Evolutionary conservation across 2,797 vertebrate genomes (phyloP).

Genomic region (Alcedo atthis): DNA sequence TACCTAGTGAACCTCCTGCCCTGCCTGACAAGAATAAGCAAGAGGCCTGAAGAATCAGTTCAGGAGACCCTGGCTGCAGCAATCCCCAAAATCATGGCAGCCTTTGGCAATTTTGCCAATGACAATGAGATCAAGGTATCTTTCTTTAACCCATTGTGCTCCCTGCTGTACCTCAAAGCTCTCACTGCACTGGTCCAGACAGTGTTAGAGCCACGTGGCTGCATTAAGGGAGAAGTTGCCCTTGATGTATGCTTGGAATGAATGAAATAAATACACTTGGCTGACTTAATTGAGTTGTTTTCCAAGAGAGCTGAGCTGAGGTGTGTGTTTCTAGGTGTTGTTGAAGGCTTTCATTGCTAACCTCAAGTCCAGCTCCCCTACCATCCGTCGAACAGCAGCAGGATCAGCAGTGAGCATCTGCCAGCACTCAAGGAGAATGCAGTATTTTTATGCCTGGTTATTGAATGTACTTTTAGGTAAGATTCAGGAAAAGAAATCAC

Average conservation of each 20-base stretch:
- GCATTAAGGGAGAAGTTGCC: background rate
- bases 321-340: constrained; percentile 80
- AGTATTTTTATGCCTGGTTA: constrained; percentile 98
- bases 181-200: too few species aligned
- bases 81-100: constrained; percentile 93
- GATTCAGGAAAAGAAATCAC: background rate
- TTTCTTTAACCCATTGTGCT: background rate
- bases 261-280: background rate
- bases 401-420: constrained; percentile 91
- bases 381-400: constrained; percentile 92
- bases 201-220: background rate
- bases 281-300: background rate
- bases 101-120: constrained; percentile 94
- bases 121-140: constrained; percentile 97
- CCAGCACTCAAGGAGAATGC: constrained; percentile 91
- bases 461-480: constrained; percentile 93
- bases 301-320: too few species aligned
- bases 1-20: constrained; percentile 96
- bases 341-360: constrained; percentile 94
- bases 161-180: background rate
- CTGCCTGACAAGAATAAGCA: constrained; percentile 91
- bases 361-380: constrained; percentile 92
- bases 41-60: constrained; percentile 92
- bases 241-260: background rate
- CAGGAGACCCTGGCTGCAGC: constrained; percentile 94